Percentiles rank a stretch among this genome's conserved stretches.
phyloP scores from a whole-genome alignment of 2,113 vertebrate species.

The Podarcis muralis region DNA sequence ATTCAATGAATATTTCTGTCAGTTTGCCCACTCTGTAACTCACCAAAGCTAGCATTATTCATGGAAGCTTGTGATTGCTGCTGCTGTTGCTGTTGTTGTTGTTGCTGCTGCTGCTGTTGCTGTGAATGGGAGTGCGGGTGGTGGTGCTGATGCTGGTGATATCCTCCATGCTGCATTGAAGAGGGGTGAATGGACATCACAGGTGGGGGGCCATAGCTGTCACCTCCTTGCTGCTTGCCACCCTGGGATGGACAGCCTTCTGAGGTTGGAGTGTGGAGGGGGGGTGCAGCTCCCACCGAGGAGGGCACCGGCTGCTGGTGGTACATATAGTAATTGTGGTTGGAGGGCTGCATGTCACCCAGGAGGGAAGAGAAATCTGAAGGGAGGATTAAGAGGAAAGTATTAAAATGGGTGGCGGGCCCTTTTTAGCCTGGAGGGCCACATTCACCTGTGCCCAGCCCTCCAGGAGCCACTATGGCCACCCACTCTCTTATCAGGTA shows the following conservation, averaged over 20 bases:
- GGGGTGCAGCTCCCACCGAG: conserved; percentile 69
- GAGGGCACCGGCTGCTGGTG: conserved; percentile 76
- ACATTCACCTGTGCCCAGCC: no score
- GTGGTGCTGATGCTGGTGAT: conserved; percentile 78
- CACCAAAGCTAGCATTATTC: conserved; percentile 78
- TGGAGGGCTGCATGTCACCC: conserved; percentile 81
- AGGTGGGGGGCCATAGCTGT: conserved; percentile 73
- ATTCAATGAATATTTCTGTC: neutral
- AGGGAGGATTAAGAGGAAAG: neutral
- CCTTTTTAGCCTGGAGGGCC: no score
- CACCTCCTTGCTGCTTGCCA: conserved; percentile 72
- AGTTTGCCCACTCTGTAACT: conserved; percentile 23
- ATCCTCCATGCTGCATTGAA: conserved; percentile 76
- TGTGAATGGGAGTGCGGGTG: conserved; percentile 75
- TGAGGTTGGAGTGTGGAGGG: conserved; percentile 90
- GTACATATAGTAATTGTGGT: conserved; percentile 84
- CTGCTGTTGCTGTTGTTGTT: conserved; percentile 35
- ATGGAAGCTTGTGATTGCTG: conserved; percentile 74
- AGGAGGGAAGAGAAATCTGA: conserved; percentile 80
- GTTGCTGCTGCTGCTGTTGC: conserved; percentile 53
- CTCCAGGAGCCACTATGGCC: no score
- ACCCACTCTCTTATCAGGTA: no score
- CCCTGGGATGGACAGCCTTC: conserved; percentile 77
- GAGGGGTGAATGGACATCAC: conserved; percentile 80
- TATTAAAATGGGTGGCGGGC: conserved; percentile 5